Conservation (phyloP, 2,888 invertebrate genomes). For the Chironomus tentans region DNA sequence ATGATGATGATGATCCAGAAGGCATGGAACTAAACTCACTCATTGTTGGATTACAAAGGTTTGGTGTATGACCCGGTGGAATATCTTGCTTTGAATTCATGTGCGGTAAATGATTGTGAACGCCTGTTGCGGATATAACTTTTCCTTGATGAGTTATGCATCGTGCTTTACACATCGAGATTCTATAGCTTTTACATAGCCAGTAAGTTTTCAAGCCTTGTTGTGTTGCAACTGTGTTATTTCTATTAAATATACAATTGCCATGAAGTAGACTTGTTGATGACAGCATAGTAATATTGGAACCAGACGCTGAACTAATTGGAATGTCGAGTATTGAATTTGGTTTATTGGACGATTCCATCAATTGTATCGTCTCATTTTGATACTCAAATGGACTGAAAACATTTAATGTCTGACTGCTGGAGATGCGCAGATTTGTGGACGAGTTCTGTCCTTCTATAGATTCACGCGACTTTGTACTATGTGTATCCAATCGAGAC, state of each 20-base stretch:
- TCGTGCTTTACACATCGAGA: constrained; percentile 42
- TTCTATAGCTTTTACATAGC: constrained; percentile 42
- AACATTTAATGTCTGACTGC: neutral
- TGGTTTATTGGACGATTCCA: neutral
- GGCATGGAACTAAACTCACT: neutral
- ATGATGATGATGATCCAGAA: neutral
- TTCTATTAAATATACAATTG: constrained; percentile 42
- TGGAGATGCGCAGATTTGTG: neutral
- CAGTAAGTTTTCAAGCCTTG: constrained; percentile 44
- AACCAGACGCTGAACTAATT: constrained; percentile 25
- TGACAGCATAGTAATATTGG: constrained; percentile 42
- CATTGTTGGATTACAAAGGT: neutral
- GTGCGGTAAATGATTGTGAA: constrained; percentile 42
- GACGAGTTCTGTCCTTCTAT: neutral
- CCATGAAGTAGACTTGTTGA: constrained; percentile 42
- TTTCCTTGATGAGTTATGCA: constrained; percentile 40
- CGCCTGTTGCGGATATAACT: constrained; percentile 42
- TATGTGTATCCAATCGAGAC: constrained; percentile 37
- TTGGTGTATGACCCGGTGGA: neutral
- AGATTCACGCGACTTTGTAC: neutral
- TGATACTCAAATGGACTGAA: neutral
- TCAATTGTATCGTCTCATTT: neutral
- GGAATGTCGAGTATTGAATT: neutral
- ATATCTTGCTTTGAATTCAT: constrained; percentile 33
- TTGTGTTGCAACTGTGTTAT: constrained; percentile 43